Evolutionary conservation across 1,140 invertebrate species (phyloP).

Genomic region (Drosophila parabipectinata): DNA sequence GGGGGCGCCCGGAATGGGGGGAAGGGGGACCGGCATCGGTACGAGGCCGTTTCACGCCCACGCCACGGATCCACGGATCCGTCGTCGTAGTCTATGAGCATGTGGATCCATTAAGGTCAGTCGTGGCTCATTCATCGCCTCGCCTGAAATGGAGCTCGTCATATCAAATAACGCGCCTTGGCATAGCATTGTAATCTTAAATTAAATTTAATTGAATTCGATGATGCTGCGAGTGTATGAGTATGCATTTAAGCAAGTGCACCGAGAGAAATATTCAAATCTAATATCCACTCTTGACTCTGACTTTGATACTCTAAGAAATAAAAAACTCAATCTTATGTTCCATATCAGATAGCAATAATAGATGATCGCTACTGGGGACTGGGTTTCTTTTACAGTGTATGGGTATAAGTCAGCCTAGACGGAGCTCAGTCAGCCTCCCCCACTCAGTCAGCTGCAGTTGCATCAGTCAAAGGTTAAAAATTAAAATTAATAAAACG

Average conservation of each 20-base stretch:
- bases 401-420: slow-evolving; percentile 30
- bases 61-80: slow-evolving; percentile 30
- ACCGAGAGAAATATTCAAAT: background rate
- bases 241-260: slow-evolving; percentile 4
- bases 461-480: slow-evolving; percentile 74
- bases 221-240: slow-evolving; percentile 55
- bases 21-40: slow-evolving; percentile 6
- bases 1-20: slow-evolving; percentile 2
- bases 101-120: slow-evolving; percentile 75
- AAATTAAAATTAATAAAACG: slow-evolving; percentile 73
- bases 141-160: slow-evolving; percentile 49
- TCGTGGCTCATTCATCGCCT: slow-evolving; percentile 63
- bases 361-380: too few species aligned
- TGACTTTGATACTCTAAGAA: background rate
- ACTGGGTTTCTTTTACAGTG: background rate
- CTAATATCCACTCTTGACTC: background rate
- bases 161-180: slow-evolving; percentile 57
- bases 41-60: slow-evolving; percentile 45
- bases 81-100: slow-evolving; percentile 25
- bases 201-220: slow-evolving; percentile 84
- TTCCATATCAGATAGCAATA: too few species aligned
- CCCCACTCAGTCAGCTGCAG: slow-evolving; percentile 23
- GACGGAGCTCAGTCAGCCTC: slow-evolving; percentile 29
- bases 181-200: slow-evolving; percentile 77
- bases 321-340: too few species aligned